Percentiles rank a stretch among this genome's conserved stretches.
phyloP scores from a whole-genome alignment of 2,888 invertebrate genomes.

The Lycia hirtaria region DNA sequence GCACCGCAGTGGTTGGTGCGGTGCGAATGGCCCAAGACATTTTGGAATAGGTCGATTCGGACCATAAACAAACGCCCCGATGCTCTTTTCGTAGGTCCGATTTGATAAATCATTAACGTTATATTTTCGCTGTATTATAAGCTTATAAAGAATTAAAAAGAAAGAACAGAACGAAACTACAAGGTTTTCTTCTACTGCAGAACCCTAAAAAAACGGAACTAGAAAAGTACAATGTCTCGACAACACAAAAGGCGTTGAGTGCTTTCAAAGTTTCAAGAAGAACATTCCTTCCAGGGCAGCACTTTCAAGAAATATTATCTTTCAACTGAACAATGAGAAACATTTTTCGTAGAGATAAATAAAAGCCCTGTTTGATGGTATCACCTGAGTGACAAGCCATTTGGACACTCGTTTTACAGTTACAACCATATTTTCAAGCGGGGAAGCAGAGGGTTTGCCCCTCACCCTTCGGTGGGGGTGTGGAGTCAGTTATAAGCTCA shows the following conservation, averaged over 20 bases:
- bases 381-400: conserved; percentile 38
- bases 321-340: conserved; percentile 14
- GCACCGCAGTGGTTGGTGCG: too few relatives aligned
- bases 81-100: too few relatives aligned
- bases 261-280: conserved; percentile 15
- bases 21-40: too few relatives aligned
- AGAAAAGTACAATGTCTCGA: neutral
- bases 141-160: too few relatives aligned
- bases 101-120: too few relatives aligned
- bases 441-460: conserved; percentile 48
- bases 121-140: too few relatives aligned
- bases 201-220: too few relatives aligned
- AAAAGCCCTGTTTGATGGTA: conserved; percentile 32
- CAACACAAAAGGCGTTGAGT: conserved; percentile 10
- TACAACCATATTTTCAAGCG: conserved; percentile 41
- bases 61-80: too few relatives aligned
- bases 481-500: conserved; percentile 3
- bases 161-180: too few relatives aligned
- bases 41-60: too few relatives aligned
- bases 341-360: conserved; percentile 26
- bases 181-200: too few relatives aligned
- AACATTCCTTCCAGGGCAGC: conserved; percentile 3
- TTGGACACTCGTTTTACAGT: conserved; percentile 49
- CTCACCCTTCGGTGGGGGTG: conserved; percentile 38
- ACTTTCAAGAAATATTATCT: conserved; percentile 11